phyloP scores from a whole-genome alignment of 1,140 invertebrate species.

The Scaptomyza pallida region DNA sequence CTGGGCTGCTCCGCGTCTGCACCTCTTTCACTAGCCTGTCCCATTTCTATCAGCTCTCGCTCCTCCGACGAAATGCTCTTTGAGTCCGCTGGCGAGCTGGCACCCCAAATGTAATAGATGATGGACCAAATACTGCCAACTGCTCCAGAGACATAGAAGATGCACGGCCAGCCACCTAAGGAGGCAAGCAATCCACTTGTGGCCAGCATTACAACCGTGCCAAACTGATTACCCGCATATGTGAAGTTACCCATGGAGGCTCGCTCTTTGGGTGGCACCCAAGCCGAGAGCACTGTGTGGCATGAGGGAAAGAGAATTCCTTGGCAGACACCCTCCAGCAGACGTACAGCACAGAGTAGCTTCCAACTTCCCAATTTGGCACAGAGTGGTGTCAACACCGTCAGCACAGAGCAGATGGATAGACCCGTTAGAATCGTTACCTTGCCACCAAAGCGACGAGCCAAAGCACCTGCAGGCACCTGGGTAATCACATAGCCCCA shows the following conservation, averaged over 20 bases:
- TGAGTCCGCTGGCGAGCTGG: slow-evolving; percentile 87
- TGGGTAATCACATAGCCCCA: slow-evolving; percentile 85
- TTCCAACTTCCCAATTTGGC: slow-evolving; percentile 85
- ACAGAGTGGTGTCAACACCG: slow-evolving; percentile 82
- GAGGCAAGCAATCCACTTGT: slow-evolving; percentile 87
- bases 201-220: slow-evolving; percentile 89
- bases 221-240: slow-evolving; percentile 88
- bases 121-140: slow-evolving; percentile 86
- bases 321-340: slow-evolving; percentile 90
- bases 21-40: slow-evolving; percentile 6
- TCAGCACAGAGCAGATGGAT: slow-evolving; percentile 76
- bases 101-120: slow-evolving; percentile 86
- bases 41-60: slow-evolving; percentile 86
- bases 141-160: slow-evolving; percentile 90
- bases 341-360: slow-evolving; percentile 86
- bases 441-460: slow-evolving; percentile 87
- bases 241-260: slow-evolving; percentile 85
- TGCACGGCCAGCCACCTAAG: slow-evolving; percentile 88
- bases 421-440: slow-evolving; percentile 29
- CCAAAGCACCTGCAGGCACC: slow-evolving; percentile 88
- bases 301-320: slow-evolving; percentile 91
- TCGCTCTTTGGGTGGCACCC: slow-evolving; percentile 87
- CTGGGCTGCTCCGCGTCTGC: background rate
- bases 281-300: slow-evolving; percentile 91
- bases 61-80: slow-evolving; percentile 86